These are phyloP conservation scores for Cephalopholis sonnerati DNA, from an alignment of 2,113 vertebrate species.

Conservation along the genomic window DNA sequence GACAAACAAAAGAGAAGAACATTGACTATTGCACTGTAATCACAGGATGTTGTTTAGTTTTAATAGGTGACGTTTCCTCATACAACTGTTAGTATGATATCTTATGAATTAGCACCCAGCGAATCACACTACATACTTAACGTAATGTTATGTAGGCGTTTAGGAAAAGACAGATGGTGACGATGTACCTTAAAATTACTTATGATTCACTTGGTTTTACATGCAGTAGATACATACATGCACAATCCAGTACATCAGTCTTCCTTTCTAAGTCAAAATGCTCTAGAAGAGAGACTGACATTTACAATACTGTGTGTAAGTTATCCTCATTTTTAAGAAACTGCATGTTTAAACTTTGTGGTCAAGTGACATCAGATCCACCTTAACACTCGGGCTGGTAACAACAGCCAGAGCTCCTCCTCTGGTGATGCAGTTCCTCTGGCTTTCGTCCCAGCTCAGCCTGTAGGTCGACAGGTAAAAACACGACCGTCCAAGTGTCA, in stretches of 20 bases:
- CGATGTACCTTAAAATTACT: too few relatives aligned
- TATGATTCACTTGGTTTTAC: too few relatives aligned
- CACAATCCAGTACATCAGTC: constrained; percentile 73
- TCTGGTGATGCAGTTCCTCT: constrained; percentile 69
- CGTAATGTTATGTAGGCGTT: too few relatives aligned
- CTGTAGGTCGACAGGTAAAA: constrained; percentile 71
- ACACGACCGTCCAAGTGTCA: constrained; percentile 57
- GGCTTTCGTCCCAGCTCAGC: constrained; percentile 70
- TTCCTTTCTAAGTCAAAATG: constrained; percentile 57
- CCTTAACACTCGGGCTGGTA: constrained; percentile 62
- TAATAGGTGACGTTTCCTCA: too few relatives aligned
- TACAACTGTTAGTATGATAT: too few relatives aligned
- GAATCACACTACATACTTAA: too few relatives aligned
- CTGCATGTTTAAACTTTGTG: background rate
- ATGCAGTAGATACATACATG: too few relatives aligned
- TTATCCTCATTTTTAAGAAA: background rate
- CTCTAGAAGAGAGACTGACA: constrained; percentile 53
- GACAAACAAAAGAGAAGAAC: constrained; percentile 30
- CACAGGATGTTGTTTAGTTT: background rate
- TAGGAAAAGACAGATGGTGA: too few relatives aligned
- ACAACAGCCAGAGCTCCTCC: constrained; percentile 80
- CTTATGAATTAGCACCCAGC: too few relatives aligned
- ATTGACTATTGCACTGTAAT: background rate
- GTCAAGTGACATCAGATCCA: constrained; percentile 14
- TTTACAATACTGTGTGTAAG: background rate